phyloP scores from a whole-genome alignment of 2,888 invertebrate species.

The Gibbula magus region DNA sequence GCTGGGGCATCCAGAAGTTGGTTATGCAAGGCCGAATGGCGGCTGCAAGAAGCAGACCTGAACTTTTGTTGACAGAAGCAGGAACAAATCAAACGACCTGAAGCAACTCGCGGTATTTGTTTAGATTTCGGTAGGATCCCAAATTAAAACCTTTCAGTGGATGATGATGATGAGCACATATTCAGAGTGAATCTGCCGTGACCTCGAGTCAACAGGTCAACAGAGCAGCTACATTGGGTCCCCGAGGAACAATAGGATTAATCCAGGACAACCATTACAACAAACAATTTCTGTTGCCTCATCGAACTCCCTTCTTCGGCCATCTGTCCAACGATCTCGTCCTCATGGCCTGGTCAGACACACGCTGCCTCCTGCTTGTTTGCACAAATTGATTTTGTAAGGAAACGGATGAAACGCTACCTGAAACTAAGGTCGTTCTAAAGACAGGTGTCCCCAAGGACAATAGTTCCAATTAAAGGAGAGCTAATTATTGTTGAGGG shows the following conservation, averaged over 20 bases:
- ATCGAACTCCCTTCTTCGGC: not conserved
- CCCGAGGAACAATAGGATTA: not conserved
- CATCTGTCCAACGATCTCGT: not conserved
- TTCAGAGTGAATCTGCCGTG: not conserved
- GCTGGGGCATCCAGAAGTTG: not conserved
- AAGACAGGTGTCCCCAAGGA: not conserved
- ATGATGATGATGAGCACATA: not conserved
- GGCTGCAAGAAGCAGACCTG: not conserved
- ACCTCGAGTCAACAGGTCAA: slow-evolving; percentile 3
- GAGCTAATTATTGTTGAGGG: not conserved
- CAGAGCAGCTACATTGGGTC: not conserved
- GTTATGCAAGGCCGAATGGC: not conserved
- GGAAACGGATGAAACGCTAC: not conserved
- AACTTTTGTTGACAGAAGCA: not conserved
- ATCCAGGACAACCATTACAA: not conserved
- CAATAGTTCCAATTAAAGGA: not conserved
- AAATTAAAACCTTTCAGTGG: slow-evolving; percentile 8
- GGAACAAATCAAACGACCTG: not conserved
- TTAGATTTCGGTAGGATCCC: not conserved
- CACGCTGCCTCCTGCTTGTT: not conserved
- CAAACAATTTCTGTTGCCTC: slow-evolving; percentile 5
- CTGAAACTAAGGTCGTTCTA: not conserved
- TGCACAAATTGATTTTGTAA: slow-evolving; percentile 8
- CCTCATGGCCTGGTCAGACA: not conserved
- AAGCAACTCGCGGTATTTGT: not conserved